Base-by-base conservation (phyloP, 2,113 vertebrate genomes). In the Arvicanthis niloticus region DNA sequence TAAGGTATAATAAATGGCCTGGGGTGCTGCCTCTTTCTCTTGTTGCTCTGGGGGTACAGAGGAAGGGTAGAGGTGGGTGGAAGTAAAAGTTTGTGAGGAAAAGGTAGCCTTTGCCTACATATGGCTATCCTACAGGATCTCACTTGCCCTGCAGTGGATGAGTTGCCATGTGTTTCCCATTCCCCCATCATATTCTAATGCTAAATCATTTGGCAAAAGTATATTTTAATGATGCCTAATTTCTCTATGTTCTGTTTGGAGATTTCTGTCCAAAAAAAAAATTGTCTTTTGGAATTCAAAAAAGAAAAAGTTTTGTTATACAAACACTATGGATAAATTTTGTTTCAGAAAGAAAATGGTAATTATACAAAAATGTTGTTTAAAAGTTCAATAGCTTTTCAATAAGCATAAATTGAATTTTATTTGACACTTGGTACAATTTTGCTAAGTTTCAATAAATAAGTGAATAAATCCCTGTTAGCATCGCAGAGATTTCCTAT, bases 211-310 rank as follows among this genome's bases (percentile, higher is more conserved):
- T 85, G 89, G 75, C 70, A 75, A 96, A 67, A 86, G 62, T 95
- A 90, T 97, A 76, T 95, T 95, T 96, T 94, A 93, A 40, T 95
- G 92, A 94, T 70, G 13, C 96, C 91, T 96, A 92, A 84, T 68
- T 96, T 42, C 88, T 89, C 65, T 95, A 29, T 91, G 92, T 96
- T 97, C 88, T 92, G 86, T 93, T 91, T n/a, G 51, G 77, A 95
- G 40, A 70, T 68, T 90, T 53, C 89, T 95, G 31, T 96, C 88
- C 88, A 80, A 60, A 97, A 98, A 97, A 98, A 98, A 98, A 98
- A 67, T 89, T 93, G 72, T 95, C 93, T 95, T 92, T 80, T 94
- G 84, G 96, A 97, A 96, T 96, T 95, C 62, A 67, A 67, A 67
- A 67, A 65, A 34, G 26, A 85, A 58, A 67, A 89, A 48, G 42